Evolutionary conservation across 2,797 vertebrate genomes (phyloP), one percentile per base, ranked within the genome.

Genomic region (Peromyscus aztecus): DNA sequence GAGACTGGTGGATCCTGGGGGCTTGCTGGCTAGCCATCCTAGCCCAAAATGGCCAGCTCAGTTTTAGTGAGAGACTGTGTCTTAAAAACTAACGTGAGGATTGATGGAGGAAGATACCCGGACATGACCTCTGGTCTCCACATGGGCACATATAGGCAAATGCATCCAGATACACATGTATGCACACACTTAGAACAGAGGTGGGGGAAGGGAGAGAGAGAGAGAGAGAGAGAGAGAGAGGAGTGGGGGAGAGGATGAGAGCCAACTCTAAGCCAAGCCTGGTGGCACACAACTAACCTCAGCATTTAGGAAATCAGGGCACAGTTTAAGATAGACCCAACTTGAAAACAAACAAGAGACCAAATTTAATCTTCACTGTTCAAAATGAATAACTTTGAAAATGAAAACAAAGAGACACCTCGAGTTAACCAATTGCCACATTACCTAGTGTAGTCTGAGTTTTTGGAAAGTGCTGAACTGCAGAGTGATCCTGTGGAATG

Each of bases 341-440:
- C 37, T 7, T 84, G 37, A 46, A 65, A 65, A 27, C 31, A 65
- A 84, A 34, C 37, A 46, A 65, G 8, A 34, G 40, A 10, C 43
- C 59, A 43, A 88, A 77, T 75, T 11, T 21, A 76, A 0, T 37
- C 46, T 67, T 91, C 85, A 34, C 76, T 82, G 29, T 34, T 63
- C 14, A 81, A 83, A 91, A 61, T 77, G 13, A 94, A 46, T 77
- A 93, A 52, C 40, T 91, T 59, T 89, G 37, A 89, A 91, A 77
- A 43, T 82, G 55, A 91, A 89, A 93, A 46, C 77, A 67, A n/a
- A 31, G 77, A 59, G 49, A 81, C 65, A 23, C 80, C 82, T 95
- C 10, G 77, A 46, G 52, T 73, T 61, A 86, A 46, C 19, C 0
- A 63, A 57, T 46, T 81, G 16, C 23, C 10, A 17, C 27, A 71